phyloP scores from a whole-genome alignment of 2,888 invertebrate species.

The Leistus spinibarbis region DNA sequence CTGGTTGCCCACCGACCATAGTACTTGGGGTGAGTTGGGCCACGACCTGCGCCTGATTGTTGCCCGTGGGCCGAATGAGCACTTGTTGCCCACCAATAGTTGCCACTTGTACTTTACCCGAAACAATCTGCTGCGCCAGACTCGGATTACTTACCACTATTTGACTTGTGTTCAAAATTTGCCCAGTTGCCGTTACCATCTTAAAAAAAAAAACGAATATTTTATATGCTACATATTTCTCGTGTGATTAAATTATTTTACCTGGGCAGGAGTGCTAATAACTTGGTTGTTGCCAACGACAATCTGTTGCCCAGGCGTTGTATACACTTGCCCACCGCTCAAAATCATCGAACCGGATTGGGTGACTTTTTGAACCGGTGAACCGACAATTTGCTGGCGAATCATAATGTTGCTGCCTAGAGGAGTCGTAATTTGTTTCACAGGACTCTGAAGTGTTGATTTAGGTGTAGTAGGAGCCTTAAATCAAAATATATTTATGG shows the following conservation, averaged over 20 bases:
- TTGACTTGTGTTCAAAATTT: constrained; percentile 62
- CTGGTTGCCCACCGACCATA: constrained; percentile 39
- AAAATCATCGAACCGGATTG: constrained; percentile 52
- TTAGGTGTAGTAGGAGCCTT: constrained; percentile 24
- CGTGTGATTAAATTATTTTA: neutral
- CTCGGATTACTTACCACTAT: constrained; percentile 79
- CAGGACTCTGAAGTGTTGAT: constrained; percentile 45
- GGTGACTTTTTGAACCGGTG: constrained; percentile 56
- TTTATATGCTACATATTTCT: neutral
- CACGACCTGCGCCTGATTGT: constrained; percentile 79
- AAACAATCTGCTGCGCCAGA: constrained; percentile 79
- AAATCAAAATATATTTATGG: neutral
- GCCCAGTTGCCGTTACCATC: constrained; percentile 56
- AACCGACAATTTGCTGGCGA: constrained; percentile 48
- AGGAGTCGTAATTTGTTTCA: constrained; percentile 45
- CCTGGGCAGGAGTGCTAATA: constrained; percentile 42
- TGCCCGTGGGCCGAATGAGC: constrained; percentile 77
- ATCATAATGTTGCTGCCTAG: constrained; percentile 50
- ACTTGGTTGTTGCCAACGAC: constrained; percentile 55
- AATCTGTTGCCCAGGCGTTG: constrained; percentile 49
- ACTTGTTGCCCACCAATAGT: constrained; percentile 87
- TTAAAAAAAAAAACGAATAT: constrained; percentile 43
- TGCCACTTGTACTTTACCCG: constrained; percentile 82
- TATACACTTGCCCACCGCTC: constrained; percentile 54
- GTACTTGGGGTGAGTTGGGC: constrained; percentile 66